Base-by-base conservation (phyloP, 2,113 vertebrate genomes). In the Petroica traversi region DNA sequence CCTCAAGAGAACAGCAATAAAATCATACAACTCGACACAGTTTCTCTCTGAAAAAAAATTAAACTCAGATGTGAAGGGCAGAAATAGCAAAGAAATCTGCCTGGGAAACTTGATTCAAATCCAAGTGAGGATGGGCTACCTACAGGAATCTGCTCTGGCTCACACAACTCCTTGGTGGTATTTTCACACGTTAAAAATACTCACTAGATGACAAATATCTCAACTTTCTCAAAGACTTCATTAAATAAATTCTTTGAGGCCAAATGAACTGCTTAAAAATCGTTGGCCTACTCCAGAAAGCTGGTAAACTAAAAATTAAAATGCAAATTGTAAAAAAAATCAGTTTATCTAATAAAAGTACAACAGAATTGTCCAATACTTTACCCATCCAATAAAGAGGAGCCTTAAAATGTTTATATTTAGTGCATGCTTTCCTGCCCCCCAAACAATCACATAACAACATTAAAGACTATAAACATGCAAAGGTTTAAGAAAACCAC, bases 151-250 rank as follows among this genome's bases (percentile, higher is more conserved):
- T 96, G 80, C 81, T 92, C 62, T 86, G 79, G 83, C 48, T 94
- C 84, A 71, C 40, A 25, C 51, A 87, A 59, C 43, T 95, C 73
- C 34, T 73, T 78, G 34, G 38, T 75, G 93, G 31, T 67, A 85
- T 84, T 84, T 89, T 71, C 84, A 78, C 61, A 59, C n/a, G 55
- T 94, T 74, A 91, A 91, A 95, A 91, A 67, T 62, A 94, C 1
- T 9, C 48, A 55, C 46, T 69, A 87, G 55, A 51, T 87, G 80
- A 95, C 64, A 93, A 92, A 95, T 88, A 62, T 34, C 54, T 71
- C 89, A 81, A n/a, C 64, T 58, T 87, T 55, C 68, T 87, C 62
- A 48, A 72, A 91, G 61, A 64, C 24, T 86, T 78, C 16, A 81
- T 69, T 78, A 94, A 89, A 89, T 4, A 64, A 49, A 78, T 82